A percentile compares a stretch with the other conserved stretches of the same genome.
Evolutionary conservation across 2,113 vertebrate species (phyloP).

Genomic region (Sula dactylatra): DNA sequence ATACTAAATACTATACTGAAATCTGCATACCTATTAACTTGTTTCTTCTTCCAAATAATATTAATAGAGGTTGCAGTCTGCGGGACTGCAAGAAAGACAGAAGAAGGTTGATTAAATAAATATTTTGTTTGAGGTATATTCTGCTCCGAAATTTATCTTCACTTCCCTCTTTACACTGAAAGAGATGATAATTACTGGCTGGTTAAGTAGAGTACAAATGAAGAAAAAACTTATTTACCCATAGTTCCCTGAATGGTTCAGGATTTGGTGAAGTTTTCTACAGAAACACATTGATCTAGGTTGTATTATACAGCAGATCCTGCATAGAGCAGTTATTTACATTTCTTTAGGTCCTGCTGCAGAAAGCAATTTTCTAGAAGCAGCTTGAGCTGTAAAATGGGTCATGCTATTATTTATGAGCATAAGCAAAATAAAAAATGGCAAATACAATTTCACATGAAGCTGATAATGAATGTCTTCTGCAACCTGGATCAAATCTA

Average conservation of each 20-base stretch:
- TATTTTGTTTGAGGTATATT: not conserved
- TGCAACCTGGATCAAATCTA: not conserved
- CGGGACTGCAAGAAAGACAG: not conserved
- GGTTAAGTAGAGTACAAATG: not conserved
- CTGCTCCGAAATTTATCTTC: not conserved
- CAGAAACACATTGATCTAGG: not conserved
- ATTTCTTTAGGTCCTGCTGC: not conserved
- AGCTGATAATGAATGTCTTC: not conserved
- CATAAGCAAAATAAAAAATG: not conserved
- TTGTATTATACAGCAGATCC: not conserved
- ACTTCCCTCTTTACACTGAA: not conserved
- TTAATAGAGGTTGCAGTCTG: not conserved
- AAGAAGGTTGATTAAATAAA: not conserved
- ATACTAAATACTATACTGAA: not conserved
- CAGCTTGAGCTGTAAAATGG: not conserved
- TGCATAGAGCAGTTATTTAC: not conserved
- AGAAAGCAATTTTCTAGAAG: not conserved
- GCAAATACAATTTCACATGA: not conserved
- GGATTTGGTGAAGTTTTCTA: not conserved
- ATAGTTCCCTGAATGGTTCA: not conserved
- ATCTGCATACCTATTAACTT: not conserved
- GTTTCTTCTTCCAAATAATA: not conserved
- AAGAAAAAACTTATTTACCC: not conserved
- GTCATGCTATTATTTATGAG: not conserved
- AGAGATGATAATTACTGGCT: not conserved